Conservation (phyloP, 2,888 invertebrate species). For the Allygus modestus region DNA sequence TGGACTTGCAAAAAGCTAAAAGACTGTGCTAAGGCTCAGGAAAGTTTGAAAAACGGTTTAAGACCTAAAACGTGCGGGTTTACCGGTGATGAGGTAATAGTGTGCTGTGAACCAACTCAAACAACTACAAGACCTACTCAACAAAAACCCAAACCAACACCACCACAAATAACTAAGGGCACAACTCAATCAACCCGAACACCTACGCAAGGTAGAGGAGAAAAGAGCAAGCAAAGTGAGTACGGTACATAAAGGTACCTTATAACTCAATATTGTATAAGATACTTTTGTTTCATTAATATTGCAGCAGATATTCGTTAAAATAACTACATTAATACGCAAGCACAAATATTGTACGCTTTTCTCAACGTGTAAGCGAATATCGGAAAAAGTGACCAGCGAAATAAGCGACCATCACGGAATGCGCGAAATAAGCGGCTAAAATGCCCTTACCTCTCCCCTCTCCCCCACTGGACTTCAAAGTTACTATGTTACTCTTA, state of each 20-base stretch:
- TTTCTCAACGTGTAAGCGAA: no score
- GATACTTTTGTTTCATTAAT: no score
- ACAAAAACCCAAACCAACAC: neutral
- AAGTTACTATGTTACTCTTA: no score
- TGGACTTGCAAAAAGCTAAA: slow-evolving; percentile 59
- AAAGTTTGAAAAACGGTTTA: slow-evolving; percentile 38
- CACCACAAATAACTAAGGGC: neutral
- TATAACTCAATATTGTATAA: no score
- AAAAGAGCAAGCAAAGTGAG: slow-evolving; percentile 46
- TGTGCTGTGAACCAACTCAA: slow-evolving; percentile 59
- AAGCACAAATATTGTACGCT: no score
- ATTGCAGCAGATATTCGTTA: no score
- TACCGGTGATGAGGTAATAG: slow-evolving; percentile 30
- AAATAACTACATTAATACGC: no score
- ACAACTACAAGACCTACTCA: neutral
- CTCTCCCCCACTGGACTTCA: no score
- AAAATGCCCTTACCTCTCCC: no score
- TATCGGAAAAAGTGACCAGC: no score
- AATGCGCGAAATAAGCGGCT: no score
- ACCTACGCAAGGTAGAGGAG: slow-evolving; percentile 19
- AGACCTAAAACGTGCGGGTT: slow-evolving; percentile 61
- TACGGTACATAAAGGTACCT: neutral
- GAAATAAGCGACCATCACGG: no score
- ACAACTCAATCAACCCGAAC: neutral
- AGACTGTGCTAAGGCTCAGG: slow-evolving; percentile 42